Conservation (phyloP, 2,888 invertebrate genomes). For the Tetranychus piercei region DNA sequence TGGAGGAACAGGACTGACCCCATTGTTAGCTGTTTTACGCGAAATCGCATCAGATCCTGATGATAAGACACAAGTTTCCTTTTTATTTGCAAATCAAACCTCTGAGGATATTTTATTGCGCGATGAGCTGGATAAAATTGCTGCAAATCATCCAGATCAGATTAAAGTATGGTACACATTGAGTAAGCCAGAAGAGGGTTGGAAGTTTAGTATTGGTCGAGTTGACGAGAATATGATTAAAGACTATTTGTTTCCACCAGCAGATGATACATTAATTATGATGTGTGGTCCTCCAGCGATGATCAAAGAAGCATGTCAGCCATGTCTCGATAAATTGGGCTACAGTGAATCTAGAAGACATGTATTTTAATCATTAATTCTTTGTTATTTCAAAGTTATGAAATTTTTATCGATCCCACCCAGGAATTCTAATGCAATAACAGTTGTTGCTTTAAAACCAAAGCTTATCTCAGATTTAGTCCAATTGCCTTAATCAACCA, state of each 20-base stretch:
- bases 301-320: constrained; percentile 83
- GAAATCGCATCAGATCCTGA: constrained; percentile 56
- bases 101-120: constrained; percentile 82
- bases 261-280: constrained; percentile 58
- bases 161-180: constrained; percentile 89
- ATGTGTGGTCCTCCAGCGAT: constrained; percentile 97
- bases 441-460: too few relatives aligned
- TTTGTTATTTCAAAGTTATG: background rate
- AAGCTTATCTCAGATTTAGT: too few relatives aligned
- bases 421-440: too few relatives aligned
- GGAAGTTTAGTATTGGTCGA: constrained; percentile 75
- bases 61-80: constrained; percentile 50
- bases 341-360: background rate
- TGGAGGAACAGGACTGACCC: constrained; percentile 72
- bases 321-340: constrained; percentile 75
- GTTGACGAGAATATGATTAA: constrained; percentile 73
- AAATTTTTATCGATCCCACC: background rate
- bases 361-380: background rate
- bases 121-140: constrained; percentile 61
- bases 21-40: constrained; percentile 82
- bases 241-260: constrained; percentile 59
- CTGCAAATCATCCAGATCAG: constrained; percentile 49
- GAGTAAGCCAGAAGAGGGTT: constrained; percentile 63
- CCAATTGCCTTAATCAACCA: too few relatives aligned
- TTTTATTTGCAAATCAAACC: constrained; percentile 85